Conservation (phyloP, 2,113 vertebrate species). For the Tapirus terrestris region DNA sequence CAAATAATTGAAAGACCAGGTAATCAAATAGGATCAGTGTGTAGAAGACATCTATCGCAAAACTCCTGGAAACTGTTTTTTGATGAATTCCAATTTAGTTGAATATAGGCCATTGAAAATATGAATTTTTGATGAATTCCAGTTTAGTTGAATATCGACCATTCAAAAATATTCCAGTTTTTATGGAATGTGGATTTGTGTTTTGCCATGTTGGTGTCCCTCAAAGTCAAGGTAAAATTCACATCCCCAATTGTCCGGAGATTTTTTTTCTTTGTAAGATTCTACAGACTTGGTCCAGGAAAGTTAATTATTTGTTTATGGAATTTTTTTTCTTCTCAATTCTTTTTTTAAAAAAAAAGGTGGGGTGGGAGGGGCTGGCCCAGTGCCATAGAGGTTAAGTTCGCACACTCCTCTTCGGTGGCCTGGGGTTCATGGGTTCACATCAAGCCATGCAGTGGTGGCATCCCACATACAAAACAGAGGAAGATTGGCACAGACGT, state of each 20-base stretch:
- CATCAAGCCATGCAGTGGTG: too few species aligned
- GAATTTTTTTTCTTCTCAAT: neutral
- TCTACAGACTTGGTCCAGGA: neutral
- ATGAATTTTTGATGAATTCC: neutral
- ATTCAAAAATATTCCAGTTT: neutral
- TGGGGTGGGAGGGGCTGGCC: too few species aligned
- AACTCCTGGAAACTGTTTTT: neutral
- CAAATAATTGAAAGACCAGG: slow-evolving; percentile 19
- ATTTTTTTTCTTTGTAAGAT: neutral
- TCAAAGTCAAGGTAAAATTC: neutral
- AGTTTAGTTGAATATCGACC: neutral
- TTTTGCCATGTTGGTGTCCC: neutral
- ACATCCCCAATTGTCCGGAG: neutral
- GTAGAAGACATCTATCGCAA: neutral
- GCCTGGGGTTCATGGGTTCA: too few species aligned
- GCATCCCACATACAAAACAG: too few species aligned
- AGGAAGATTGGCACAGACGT: too few species aligned
- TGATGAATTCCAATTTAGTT: neutral
- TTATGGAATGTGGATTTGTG: neutral
- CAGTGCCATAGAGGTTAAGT: too few species aligned
- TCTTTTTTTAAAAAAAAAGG: neutral
- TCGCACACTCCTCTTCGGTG: too few species aligned
- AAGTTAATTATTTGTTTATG: neutral
- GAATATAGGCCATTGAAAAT: neutral
- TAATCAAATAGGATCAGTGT: neutral